Base-by-base conservation (phyloP, 2,797 vertebrate species). In the Poecilia gillii region DNA sequence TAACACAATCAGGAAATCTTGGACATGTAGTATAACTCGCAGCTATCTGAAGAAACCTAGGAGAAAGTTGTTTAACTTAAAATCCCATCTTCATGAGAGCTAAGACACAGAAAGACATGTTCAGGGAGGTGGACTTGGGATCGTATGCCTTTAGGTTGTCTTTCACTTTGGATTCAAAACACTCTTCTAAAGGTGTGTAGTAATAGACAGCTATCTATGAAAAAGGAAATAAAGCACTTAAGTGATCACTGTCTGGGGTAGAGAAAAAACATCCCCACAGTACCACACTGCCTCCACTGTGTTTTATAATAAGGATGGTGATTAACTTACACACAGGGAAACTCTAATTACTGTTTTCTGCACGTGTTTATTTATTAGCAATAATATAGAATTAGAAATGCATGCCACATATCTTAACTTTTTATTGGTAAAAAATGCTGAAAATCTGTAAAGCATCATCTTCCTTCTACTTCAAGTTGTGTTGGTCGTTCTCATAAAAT, bases 1-100 rank as follows among this genome's bases (percentile, higher is more conserved):
- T 94, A 96, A 95, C 85, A 85, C 82, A 94, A 93, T 94, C 89
- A 95, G 89, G 78, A 68, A 73, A 83, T 83, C 88, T 92, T 81
- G 55, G 71, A 80, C 81, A 82, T 74, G 77, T 72, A 75, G 76
- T 46, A 72, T 84, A 76, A 73, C 41, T 75, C 74, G 73, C 79
- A 16, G 45, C 85, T 76, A 59, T 55, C 1, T 77, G 57, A 16
- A 82, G 53, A 86, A 84, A 70, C 28, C 18, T 14, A 72, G 20
- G 39, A 71, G 23, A 76, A 84, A 57, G n/a, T 14, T 7, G 11
- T 72, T 72, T 8, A n/a, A 43, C 66, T 70, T n/a, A 43, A 70
- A 25, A 41, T 70, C 62, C 41, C 39, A 70, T 43, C 39, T 70
- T 12, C 12, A 25, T 14, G 66, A 14, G 5, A 25, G 25, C 9